Evolutionary conservation across 2,888 invertebrate species (phyloP), one percentile per base, ranked within the genome.

Genomic region (Drosophila engyochracea): DNA sequence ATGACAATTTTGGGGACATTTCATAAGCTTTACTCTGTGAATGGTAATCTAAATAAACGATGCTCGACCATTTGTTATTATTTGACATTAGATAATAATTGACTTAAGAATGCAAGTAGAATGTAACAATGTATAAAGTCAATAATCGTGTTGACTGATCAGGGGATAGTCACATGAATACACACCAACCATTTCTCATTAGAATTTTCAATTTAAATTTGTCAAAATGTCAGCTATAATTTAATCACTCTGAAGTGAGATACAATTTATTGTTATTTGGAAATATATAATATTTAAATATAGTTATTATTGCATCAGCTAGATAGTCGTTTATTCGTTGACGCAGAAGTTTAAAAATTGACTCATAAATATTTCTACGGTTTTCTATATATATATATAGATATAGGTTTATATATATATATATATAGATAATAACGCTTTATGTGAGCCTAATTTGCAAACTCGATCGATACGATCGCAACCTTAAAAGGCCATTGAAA

Each of bases 401-500:
- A 54, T n/a, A 16, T n/a, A n/a, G n/a, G n/a, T n/a, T n/a, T 39
- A n/a, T 10, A 39, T 30, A 30, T 57, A 54, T 30, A 30, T 44
- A 54, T n/a, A 16, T 30, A n/a, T 60, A 54, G 4, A 47, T 66
- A 54, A 60, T 39, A 57, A 53, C 59, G 33, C 39, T 3, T 69
- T 31, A 28, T 61, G 39, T 44, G 59, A 59, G 62, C 28, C 52
- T 37, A 62, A 60, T 65, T 70, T 69, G 60, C 78, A 64, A 78
- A 52, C 70, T 72, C 31, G 72, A 78, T 77, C 49, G 33, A 61
- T 57, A 22, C 28, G 28, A 41, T 28, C 22, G 10, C n/a, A 16
- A 61, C 77, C 78, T 58, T 69, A 64, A 70, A 75, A 69, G 83
- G 82, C 52, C 51, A 66, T 67, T 44, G 19, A 62, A 30, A 69